Evolutionary conservation across 1,140 invertebrate species (phyloP), one percentile per base, ranked within the genome.

Genomic region (Achroia grisella): DNA sequence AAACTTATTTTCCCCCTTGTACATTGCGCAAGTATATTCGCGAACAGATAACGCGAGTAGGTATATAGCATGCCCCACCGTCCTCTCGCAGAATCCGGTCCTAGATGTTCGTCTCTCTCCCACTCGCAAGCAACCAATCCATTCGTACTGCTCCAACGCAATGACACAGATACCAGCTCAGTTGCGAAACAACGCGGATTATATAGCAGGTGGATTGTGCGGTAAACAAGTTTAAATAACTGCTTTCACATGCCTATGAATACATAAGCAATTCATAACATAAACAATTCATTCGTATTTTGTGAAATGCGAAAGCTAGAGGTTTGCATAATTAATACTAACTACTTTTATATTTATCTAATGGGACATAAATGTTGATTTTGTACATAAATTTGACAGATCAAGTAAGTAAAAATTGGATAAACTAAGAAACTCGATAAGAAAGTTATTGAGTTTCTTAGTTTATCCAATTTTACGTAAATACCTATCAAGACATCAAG

Each of bases 121-220:
- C 56, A 52, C 72, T 13, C 12, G 8, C 30, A 17, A 8, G 12
- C 8, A 17, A 27, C 17, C 13, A 11, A n/a, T 11, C 12, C 63
- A 59, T 47, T 2, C 8, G 30, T 52, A 39, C 42, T 78, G 6
- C 45, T 77, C 66, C 10, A 31, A 52, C 69, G 45, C 66, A 59
- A 51, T 84, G 78, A 82, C 81, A 85, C 77, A 81, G 67, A 79
- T 79, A 81, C 75, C 56, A 65, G 50, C 59, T 66, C 54, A 72
- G 68, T 85, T 85, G 81, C 81, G 81, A 85, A 82, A 85, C 69
- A 79, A 52, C 76, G 78, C 78, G 75, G 78, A 82, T 85, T 82
- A 85, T 82, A 82, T 81, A 79, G 81, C 80, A 84, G 76, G 80
- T 84, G 78, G 78, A 76, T 82, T 77, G 76, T 71, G 67, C 69